Evolutionary conservation across 2,797 vertebrate genomes (phyloP).

Genomic region (Pseudotriccus pelzelni): DNA sequence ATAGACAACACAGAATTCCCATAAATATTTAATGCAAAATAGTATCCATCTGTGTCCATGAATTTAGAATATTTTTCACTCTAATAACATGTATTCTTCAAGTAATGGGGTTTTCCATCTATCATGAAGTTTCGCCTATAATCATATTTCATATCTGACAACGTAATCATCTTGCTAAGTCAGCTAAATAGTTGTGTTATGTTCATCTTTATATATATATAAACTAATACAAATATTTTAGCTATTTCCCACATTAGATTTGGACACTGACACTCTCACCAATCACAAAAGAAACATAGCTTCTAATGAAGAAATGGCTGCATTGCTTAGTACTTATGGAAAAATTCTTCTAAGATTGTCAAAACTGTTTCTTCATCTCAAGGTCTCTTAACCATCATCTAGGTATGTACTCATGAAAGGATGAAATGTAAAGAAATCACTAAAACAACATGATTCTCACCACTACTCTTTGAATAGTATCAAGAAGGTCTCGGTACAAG

Average conservation of each 20-base stretch:
- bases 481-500: neutral
- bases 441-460: neutral
- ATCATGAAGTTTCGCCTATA: neutral
- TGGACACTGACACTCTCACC: neutral
- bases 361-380: neutral
- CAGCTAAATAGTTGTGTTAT: neutral
- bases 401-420: neutral
- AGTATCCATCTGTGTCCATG: constrained; percentile 20
- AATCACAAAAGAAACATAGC: neutral
- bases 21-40: constrained; percentile 60
- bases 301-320: neutral
- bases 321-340: neutral
- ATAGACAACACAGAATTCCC: constrained; percentile 48
- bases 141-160: constrained; percentile 51
- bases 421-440: neutral
- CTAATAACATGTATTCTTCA: neutral
- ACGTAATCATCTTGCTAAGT: constrained; percentile 20
- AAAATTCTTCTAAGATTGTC: neutral
- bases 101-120: constrained; percentile 44
- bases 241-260: neutral
- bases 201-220: neutral
- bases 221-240: neutral
- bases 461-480: neutral
- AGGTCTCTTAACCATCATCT: neutral
- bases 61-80: constrained; percentile 48